Evolutionary conservation across 2,888 invertebrate species (phyloP).

Genomic region (Hipparchia semele): DNA sequence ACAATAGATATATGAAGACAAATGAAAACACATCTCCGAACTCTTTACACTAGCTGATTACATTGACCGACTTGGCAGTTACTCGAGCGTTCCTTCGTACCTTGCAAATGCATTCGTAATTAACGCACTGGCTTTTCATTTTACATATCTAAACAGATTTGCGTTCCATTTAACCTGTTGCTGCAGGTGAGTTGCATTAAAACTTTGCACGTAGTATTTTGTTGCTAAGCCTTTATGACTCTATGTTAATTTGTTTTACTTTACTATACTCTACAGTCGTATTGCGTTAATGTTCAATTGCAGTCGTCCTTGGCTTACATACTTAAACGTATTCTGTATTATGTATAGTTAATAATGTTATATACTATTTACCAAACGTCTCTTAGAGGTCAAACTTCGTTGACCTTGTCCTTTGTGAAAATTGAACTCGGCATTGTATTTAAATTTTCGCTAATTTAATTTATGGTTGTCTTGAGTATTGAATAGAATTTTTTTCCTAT

Average conservation of each 20-base stretch:
- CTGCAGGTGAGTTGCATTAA: constrained; percentile 27
- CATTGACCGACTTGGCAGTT: constrained; percentile 58
- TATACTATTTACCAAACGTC: neutral
- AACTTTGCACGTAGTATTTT: constrained; percentile 20
- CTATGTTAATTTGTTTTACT: constrained; percentile 13
- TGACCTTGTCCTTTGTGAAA: constrained; percentile 5
- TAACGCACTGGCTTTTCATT: constrained; percentile 63
- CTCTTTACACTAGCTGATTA: constrained; percentile 51
- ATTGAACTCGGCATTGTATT: neutral
- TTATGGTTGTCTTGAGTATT: neutral
- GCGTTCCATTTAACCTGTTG: constrained; percentile 55
- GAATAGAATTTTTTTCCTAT: neutral
- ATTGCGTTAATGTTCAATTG: constrained; percentile 7
- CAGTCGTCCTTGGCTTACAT: neutral
- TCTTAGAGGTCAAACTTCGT: neutral
- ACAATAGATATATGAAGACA: constrained; percentile 35
- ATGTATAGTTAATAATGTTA: neutral
- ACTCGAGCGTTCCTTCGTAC: constrained; percentile 49
- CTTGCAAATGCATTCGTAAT: constrained; percentile 61
- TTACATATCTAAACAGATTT: constrained; percentile 61
- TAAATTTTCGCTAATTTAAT: neutral
- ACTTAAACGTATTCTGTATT: neutral
- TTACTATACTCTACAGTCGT: neutral
- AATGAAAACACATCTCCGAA: constrained; percentile 38
- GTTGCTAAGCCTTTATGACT: constrained; percentile 20